Percentiles rank a stretch among this genome's conserved stretches.
These are phyloP conservation scores for Proisotoma minuta DNA, from an alignment of 2,888 invertebrate species.

Conservation along the genomic window DNA sequence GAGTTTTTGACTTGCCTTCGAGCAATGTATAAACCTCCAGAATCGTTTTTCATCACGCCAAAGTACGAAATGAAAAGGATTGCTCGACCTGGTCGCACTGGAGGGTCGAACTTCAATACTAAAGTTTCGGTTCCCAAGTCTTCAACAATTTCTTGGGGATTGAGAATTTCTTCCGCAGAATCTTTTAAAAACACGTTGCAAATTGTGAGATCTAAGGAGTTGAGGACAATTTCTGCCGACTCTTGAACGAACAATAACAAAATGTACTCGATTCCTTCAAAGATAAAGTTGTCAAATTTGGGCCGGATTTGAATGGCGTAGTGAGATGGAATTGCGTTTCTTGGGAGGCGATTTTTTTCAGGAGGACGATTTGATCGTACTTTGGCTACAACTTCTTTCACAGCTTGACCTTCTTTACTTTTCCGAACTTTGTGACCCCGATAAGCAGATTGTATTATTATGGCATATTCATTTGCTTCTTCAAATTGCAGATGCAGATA, in stretches of 20 bases:
- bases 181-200: not conserved
- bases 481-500: not conserved
- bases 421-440: not conserved
- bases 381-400: not conserved
- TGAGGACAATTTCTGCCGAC: not conserved
- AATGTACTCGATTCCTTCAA: not conserved
- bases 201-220: not conserved
- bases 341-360: not conserved
- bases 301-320: not conserved
- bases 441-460: not conserved
- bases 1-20: constrained; percentile 62
- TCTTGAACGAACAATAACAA: not conserved
- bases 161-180: not conserved
- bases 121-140: constrained; percentile 64
- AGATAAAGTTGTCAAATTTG: not conserved
- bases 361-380: not conserved
- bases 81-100: constrained; percentile 56
- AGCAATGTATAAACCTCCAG: constrained; percentile 89
- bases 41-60: constrained; percentile 82
- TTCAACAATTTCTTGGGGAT: not conserved
- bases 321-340: not conserved
- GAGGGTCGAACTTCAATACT: constrained; percentile 61
- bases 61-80: constrained; percentile 66
- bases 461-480: not conserved
- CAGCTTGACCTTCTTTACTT: not conserved